phyloP scores from a whole-genome alignment of 1,140 invertebrate species.

The Caenorhabditis latens region DNA sequence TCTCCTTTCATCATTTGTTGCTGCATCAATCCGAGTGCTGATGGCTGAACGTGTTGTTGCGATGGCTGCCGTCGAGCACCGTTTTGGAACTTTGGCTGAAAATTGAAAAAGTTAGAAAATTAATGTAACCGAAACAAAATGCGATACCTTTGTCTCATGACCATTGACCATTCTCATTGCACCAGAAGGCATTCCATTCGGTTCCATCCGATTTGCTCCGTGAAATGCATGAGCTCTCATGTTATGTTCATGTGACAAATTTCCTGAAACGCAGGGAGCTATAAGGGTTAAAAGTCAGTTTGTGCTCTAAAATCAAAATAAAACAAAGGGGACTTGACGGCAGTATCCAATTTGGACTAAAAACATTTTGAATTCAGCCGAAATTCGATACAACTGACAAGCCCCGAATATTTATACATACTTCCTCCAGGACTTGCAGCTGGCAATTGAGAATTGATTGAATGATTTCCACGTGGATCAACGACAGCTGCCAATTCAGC shows the following conservation, averaged over 20 bases:
- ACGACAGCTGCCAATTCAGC: conserved; percentile 6
- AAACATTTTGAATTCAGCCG: neutral
- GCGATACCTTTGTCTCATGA: conserved; percentile 13
- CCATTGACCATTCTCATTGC: conserved; percentile 23
- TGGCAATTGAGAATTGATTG: neutral
- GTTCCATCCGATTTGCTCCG: conserved; percentile 19
- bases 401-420: conserved; percentile 11
- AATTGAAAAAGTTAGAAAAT: neutral
- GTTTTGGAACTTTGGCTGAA: conserved; percentile 9
- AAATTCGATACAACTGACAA: neutral
- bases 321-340: neutral
- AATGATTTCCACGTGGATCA: neutral
- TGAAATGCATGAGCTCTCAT: conserved; percentile 39
- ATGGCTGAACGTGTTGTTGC: neutral
- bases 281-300: neutral
- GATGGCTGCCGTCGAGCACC: neutral
- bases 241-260: conserved; percentile 48
- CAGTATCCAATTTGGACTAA: neutral
- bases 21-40: neutral
- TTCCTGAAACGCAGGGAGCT: conserved; percentile 50
- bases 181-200: neutral
- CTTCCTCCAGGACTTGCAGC: conserved; percentile 33
- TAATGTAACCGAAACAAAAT: neutral
- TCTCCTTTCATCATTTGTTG: conserved; percentile 14
- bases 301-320: neutral